A percentile compares a stretch with the other conserved stretches of the same genome.
These are phyloP conservation scores for Upupa epops DNA, from an alignment of 2,113 vertebrate genomes.

Conservation along the genomic window DNA sequence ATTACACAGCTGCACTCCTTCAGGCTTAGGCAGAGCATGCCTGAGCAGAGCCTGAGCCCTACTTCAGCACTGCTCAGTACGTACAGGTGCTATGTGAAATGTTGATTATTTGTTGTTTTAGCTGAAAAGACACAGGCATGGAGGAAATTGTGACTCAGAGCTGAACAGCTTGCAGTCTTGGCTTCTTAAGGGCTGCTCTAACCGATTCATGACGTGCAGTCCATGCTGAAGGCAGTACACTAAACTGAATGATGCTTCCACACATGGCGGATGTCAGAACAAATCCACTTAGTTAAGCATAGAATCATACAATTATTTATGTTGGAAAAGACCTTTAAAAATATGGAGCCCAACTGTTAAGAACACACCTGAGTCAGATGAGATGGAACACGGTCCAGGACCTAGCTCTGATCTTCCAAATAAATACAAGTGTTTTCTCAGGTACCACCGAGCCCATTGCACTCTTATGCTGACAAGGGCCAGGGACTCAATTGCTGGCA, in stretches of 20 bases:
- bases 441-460: background rate
- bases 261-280: background rate
- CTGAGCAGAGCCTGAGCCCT: background rate
- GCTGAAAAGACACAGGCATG: background rate
- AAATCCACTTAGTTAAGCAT: background rate
- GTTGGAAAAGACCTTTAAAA: background rate
- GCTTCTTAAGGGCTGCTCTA: background rate
- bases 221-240: background rate
- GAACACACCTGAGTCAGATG: background rate
- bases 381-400: background rate
- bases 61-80: background rate
- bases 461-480: background rate
- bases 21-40: background rate
- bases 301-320: background rate
- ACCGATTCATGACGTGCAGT: background rate
- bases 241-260: background rate
- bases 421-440: background rate
- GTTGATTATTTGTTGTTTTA: background rate
- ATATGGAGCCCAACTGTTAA: background rate
- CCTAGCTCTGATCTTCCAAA: background rate
- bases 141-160: slow-evolving; percentile 38
- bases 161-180: background rate
- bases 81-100: background rate
- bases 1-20: background rate
- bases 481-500: rapidly evolving